Conservation (phyloP, 2,888 invertebrate genomes). For the Neria commutata region DNA sequence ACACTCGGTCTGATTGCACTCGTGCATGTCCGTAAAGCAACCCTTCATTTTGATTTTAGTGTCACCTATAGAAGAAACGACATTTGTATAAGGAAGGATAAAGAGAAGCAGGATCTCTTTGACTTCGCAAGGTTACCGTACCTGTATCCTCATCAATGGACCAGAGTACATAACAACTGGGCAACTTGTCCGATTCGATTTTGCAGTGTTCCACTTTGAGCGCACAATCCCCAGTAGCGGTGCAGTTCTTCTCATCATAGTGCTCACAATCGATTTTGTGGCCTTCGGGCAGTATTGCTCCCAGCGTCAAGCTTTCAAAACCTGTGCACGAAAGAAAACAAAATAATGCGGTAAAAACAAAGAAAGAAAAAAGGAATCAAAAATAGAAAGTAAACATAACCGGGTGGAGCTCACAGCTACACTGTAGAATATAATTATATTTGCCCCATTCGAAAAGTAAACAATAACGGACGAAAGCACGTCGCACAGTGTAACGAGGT, state of each 20-base stretch:
- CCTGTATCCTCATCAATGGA: slow-evolving; percentile 70
- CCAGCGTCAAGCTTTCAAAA: slow-evolving; percentile 10
- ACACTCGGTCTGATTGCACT: slow-evolving; percentile 80
- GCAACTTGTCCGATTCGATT: slow-evolving; percentile 73
- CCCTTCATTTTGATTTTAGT: slow-evolving; percentile 72
- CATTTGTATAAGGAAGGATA: background rate
- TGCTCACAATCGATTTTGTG: slow-evolving; percentile 55
- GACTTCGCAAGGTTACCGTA: slow-evolving; percentile 45
- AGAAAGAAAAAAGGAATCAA: no score
- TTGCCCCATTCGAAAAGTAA: no score
- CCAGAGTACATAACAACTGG: slow-evolving; percentile 87
- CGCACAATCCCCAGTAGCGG: slow-evolving; percentile 69
- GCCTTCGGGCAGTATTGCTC: slow-evolving; percentile 47
- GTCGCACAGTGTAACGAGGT: no score
- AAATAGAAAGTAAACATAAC: no score
- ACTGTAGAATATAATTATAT: no score
- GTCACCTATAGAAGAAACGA: slow-evolving; percentile 56
- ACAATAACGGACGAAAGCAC: no score
- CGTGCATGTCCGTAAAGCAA: slow-evolving; percentile 82
- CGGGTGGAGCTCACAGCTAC: no score
- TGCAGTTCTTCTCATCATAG: slow-evolving; percentile 54
- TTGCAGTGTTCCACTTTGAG: slow-evolving; percentile 57
- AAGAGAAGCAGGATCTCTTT: slow-evolving; percentile 6
- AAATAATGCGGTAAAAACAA: no score
- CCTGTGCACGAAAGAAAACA: background rate